phyloP scores from a whole-genome alignment of 2,113 vertebrate genomes.

The Gasterosteus aculeatus region DNA sequence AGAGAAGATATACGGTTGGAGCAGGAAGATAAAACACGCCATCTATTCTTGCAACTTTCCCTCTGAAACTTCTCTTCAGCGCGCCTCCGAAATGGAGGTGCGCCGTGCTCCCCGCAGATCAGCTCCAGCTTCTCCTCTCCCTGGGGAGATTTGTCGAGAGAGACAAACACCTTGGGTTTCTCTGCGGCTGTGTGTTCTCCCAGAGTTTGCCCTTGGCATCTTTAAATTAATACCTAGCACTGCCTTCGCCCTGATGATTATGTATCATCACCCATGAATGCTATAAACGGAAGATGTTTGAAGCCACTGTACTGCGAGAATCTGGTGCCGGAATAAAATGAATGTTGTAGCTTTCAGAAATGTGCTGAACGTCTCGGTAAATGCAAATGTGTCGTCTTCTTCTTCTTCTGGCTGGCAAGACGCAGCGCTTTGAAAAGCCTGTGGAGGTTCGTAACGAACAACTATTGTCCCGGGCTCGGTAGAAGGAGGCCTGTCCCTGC shows the following conservation, averaged over 20 bases:
- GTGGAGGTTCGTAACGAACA: conserved; percentile 40
- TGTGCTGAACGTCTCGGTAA: conserved; percentile 41
- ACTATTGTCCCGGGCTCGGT: conserved; percentile 19
- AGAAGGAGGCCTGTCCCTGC: conserved; percentile 29
- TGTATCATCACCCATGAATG: conserved; percentile 65
- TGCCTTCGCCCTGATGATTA: conserved; percentile 69
- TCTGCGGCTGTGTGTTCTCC: conserved; percentile 74
- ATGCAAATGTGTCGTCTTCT: conserved; percentile 52
- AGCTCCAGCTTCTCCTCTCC: conserved; percentile 69
- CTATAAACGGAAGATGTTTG: conserved; percentile 69
- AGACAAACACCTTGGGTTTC: conserved; percentile 79
- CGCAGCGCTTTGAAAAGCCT: conserved; percentile 38
- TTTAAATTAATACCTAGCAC: conserved; percentile 72
- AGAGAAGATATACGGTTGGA: conserved; percentile 66
- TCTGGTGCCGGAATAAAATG: conserved; percentile 51
- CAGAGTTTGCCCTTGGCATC: conserved; percentile 69
- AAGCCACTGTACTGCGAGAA: conserved; percentile 52
- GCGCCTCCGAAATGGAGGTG: conserved; percentile 60
- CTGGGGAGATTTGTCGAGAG: conserved; percentile 70
- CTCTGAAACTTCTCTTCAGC: conserved; percentile 73
- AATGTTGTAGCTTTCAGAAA: conserved; percentile 48
- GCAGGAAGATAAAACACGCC: conserved; percentile 65
- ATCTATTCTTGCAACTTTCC: conserved; percentile 67
- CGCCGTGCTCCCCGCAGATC: conserved; percentile 73
- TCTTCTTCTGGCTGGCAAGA: conserved; percentile 26